phyloP scores from a whole-genome alignment of 2,797 vertebrate species.

The Cossypha dichroa region DNA sequence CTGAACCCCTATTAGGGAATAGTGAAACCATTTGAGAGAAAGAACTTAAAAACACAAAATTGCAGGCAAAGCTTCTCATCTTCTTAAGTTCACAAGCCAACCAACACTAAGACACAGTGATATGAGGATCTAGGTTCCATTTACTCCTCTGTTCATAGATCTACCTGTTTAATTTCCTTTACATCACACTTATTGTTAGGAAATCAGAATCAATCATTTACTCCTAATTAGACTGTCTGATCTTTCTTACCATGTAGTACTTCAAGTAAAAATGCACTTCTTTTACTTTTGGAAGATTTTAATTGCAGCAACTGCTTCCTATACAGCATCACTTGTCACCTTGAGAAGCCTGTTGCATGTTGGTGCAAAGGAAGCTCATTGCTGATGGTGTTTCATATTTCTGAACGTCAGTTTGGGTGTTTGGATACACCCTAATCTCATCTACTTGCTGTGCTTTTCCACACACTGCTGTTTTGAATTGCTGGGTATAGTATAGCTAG shows the following conservation, averaged over 20 bases:
- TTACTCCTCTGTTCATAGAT: not conserved
- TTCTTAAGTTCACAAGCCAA: not conserved
- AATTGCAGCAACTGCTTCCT: not conserved
- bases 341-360: not conserved
- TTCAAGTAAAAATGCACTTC: not conserved
- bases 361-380: not conserved
- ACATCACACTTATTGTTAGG: not conserved
- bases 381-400: not conserved
- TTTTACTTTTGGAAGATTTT: not conserved
- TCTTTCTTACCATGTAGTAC: not conserved
- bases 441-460: not conserved
- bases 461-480: not conserved
- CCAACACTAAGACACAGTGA: not conserved
- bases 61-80: not conserved
- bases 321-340: not conserved
- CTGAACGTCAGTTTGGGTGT: not conserved
- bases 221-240: not conserved
- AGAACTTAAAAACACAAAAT: not conserved
- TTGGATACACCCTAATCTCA: not conserved
- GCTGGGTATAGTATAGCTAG: not conserved
- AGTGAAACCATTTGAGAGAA: not conserved
- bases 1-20: not conserved
- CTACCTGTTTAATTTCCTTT: not conserved
- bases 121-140: not conserved
- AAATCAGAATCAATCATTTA: not conserved